Base-by-base conservation (phyloP, 2,113 vertebrate genomes). In the Epinephelus fuscoguttatus region DNA sequence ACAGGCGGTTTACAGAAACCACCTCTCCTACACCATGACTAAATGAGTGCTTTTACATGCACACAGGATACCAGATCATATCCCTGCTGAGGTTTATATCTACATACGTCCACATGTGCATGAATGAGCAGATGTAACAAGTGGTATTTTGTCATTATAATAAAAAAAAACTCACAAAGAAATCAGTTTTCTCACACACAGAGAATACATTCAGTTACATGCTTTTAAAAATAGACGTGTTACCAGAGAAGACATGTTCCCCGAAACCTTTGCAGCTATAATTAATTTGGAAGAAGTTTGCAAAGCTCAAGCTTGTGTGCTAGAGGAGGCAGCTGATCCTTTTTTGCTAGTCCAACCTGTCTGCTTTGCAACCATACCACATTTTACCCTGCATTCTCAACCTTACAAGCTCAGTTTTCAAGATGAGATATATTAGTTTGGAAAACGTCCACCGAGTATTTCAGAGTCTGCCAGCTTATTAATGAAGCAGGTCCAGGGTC, bases 1-100 rank as follows among this genome's bases (percentile, higher is more conserved):
- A 89, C 86, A 89, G 84, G 74, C 86, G 6, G 80, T 87, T 90
- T 83, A 81, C 78, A 78, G 70, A 91, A 45, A 70, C 80, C 75
- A 88, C 83, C 88, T 84, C 88, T 85, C 79, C 81, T 62, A 71
- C 84, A 80, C 75, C 55, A 18, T 17, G 73, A 45, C 86, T 72
- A 89, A 90, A 90, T 82, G 84, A 81, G 75, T 7, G 70, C 83
- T 89, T 85, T 77, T 83, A 86, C 66, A 61, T 75, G 81, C 74
- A 30, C 71, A 4, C 50, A 19, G 60, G 70, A 82, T 25, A 21
- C 64, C 70, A 8, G 85, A 74, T 87, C 77, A 37, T 13, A 76
- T 67, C 76, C 59, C 42, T 33, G 53, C 66, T 2, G 12, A 50
- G 47, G 76, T 72, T 45, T 49, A 55, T 18, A 21, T 47, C 67